These are phyloP conservation scores for Nomada lathburiana DNA, from an alignment of 2,888 invertebrate species.

Conservation along the genomic window DNA sequence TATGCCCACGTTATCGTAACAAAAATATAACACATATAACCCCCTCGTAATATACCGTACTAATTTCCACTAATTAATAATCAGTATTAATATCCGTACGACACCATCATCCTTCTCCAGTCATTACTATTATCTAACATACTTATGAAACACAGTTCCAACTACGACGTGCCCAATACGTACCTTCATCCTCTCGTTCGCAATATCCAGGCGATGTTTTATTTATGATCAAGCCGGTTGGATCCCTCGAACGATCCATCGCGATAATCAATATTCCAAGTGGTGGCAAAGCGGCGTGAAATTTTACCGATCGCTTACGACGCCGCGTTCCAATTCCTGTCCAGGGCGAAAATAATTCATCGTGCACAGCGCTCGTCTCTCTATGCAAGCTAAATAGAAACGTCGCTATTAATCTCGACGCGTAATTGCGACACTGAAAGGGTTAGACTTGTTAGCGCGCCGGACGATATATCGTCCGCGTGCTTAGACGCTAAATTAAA, in stretches of 20 bases:
- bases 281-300: slow-evolving; percentile 2
- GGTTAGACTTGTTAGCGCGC: slow-evolving; percentile 60
- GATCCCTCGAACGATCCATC: background rate
- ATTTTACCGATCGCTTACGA: slow-evolving; percentile 10
- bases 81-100: too few species aligned
- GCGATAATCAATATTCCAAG: slow-evolving; percentile 16
- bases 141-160: too few species aligned
- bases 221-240: slow-evolving; percentile 12
- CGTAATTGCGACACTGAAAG: slow-evolving; percentile 60
- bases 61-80: too few species aligned
- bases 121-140: too few species aligned
- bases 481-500: slow-evolving; percentile 61
- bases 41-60: too few species aligned
- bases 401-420: slow-evolving; percentile 60
- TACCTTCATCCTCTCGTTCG: background rate
- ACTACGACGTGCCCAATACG: background rate
- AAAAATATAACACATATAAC: too few species aligned
- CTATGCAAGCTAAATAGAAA: slow-evolving; percentile 53
- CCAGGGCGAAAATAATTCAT: slow-evolving; percentile 51
- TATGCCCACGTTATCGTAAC: too few species aligned
- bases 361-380: slow-evolving; percentile 31
- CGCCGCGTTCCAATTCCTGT: slow-evolving; percentile 34
- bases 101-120: background rate
- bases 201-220: background rate
- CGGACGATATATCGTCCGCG: slow-evolving; percentile 56